These are phyloP conservation scores for Paramormyrops hopkinsi DNA, from an alignment of 2,797 vertebrate species.

Conservation along the genomic window DNA sequence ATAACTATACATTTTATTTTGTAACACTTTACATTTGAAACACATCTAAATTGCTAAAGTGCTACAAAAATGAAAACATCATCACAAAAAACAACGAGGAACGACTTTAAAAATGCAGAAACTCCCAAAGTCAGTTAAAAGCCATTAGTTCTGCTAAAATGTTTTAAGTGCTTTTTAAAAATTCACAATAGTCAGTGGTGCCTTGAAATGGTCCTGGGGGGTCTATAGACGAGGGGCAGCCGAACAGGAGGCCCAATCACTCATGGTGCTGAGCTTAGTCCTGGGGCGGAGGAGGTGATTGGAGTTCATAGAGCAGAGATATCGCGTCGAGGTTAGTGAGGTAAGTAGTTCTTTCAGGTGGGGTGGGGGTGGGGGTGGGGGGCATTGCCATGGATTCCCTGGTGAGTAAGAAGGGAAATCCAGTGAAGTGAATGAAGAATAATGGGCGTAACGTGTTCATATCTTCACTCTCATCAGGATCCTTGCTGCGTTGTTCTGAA, in stretches of 20 bases:
- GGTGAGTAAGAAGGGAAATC: neutral
- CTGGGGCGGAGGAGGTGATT: neutral
- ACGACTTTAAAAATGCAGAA: neutral
- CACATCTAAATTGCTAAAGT: neutral
- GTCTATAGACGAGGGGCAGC: too few relatives aligned
- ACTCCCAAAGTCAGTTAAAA: neutral
- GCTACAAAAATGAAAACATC: neutral
- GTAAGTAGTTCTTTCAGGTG: neutral
- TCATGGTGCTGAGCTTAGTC: neutral
- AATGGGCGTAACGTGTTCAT: neutral
- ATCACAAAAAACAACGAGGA: neutral
- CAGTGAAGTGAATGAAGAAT: neutral
- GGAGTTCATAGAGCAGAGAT: neutral
- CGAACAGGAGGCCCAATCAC: too few relatives aligned
- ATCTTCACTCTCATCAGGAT: neutral
- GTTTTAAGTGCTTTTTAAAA: neutral
- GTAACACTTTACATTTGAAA: neutral
- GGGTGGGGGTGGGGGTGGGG: too few relatives aligned
- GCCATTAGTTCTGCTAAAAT: neutral
- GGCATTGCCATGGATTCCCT: neutral
- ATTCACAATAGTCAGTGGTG: neutral
- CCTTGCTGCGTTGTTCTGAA: neutral
- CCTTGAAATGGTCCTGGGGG: neutral
- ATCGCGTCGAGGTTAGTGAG: neutral
- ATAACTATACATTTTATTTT: neutral